phyloP scores from a whole-genome alignment of 2,113 vertebrate genomes.

The Syngnathus typhle region DNA sequence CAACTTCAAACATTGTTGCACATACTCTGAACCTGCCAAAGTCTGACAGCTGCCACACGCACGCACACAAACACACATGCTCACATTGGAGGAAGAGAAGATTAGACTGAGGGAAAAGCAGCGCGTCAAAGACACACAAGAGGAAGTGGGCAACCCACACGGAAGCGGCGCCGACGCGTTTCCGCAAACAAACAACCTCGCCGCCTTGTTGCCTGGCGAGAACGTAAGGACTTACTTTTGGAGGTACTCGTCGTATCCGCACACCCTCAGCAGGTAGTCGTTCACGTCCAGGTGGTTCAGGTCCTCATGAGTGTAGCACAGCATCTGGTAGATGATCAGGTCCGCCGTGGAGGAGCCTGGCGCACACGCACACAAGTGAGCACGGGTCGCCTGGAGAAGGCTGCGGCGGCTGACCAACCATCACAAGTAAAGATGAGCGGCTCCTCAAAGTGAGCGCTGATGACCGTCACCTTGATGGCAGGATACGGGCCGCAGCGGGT shows the following conservation, averaged over 20 bases:
- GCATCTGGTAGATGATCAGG: slow-evolving; percentile 89
- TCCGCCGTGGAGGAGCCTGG: slow-evolving; percentile 88
- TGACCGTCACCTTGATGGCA: slow-evolving; percentile 85
- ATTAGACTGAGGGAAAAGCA: neutral
- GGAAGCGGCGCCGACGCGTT: no score
- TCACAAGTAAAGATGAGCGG: slow-evolving; percentile 94
- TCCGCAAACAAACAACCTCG: no score
- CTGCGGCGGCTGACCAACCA: slow-evolving; percentile 61
- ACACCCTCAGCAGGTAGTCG: slow-evolving; percentile 70
- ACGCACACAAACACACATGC: neutral
- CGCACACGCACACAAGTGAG: neutral
- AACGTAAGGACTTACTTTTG: slow-evolving; percentile 78
- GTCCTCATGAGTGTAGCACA: slow-evolving; percentile 89
- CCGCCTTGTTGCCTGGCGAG: no score
- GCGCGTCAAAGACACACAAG: no score
- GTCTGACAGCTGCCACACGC: slow-evolving; percentile 74
- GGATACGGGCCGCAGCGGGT: slow-evolving; percentile 79
- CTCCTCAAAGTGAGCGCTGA: slow-evolving; percentile 78
- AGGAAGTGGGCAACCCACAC: no score
- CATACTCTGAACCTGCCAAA: slow-evolving; percentile 84
- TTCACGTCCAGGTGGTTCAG: slow-evolving; percentile 75
- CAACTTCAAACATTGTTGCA: slow-evolving; percentile 90
- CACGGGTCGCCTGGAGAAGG: neutral
- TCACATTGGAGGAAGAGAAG: neutral
- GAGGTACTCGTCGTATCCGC: slow-evolving; percentile 78